Percentiles rank a stretch among this genome's conserved stretches.
phyloP scores from a whole-genome alignment of 2,888 invertebrate genomes.

The Atrina japonica region DNA sequence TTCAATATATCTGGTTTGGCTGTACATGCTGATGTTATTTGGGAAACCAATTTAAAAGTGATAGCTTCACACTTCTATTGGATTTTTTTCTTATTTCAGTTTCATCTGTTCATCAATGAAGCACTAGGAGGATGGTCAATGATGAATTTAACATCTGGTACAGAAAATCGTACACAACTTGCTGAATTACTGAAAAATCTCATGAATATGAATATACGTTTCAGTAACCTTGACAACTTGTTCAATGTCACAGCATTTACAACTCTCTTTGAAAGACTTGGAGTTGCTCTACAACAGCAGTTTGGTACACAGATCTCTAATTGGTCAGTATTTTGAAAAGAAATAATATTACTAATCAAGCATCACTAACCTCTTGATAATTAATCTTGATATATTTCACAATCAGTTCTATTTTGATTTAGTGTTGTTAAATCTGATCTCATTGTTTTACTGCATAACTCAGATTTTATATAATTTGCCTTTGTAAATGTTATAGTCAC shows the following conservation, averaged over 20 bases:
- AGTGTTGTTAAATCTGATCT: no score
- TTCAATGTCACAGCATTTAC: constrained; percentile 33
- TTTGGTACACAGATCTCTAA: not conserved
- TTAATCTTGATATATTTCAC: no score
- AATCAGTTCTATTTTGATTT: no score
- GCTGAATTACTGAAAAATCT: constrained; percentile 2
- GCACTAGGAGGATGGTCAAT: not conserved
- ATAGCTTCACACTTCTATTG: not conserved
- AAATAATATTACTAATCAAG: not conserved
- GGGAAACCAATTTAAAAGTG: not conserved
- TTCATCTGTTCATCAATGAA: constrained; percentile 6
- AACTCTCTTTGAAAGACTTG: constrained; percentile 27
- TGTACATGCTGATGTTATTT: no score
- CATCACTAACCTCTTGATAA: no score
- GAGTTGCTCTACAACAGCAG: constrained; percentile 13
- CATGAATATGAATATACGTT: not conserved
- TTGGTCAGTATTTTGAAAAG: not conserved
- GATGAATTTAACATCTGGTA: constrained; percentile 10
- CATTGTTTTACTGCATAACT: no score
- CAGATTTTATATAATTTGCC: no score
- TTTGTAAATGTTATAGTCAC: no score
- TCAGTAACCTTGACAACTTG: constrained; percentile 6
- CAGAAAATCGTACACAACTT: constrained; percentile 4
- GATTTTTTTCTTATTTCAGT: not conserved
- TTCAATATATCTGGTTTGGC: not conserved